Evolutionary conservation across 2,797 vertebrate genomes (phyloP).

Genomic region (Petrocephalus sullivani): DNA sequence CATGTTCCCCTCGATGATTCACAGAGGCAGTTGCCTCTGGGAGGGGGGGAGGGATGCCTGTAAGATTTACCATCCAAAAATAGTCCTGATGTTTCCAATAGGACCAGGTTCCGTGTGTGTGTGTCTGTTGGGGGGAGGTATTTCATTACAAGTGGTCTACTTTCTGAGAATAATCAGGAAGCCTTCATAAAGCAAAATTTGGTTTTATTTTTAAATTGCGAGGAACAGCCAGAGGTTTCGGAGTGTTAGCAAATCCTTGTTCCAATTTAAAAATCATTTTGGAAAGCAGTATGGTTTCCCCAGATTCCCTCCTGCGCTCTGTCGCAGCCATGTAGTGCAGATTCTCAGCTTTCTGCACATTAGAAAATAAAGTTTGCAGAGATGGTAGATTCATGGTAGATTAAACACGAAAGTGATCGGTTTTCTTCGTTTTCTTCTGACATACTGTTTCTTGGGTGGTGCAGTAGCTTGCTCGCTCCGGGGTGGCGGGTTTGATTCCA

Average conservation of each 20-base stretch:
- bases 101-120: background rate
- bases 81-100: slow-evolving; percentile 24
- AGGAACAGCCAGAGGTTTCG: background rate
- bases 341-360: background rate
- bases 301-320: background rate
- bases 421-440: background rate
- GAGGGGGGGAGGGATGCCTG: slow-evolving; percentile 14
- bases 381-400: background rate
- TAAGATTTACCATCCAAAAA: slow-evolving; percentile 25
- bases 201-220: background rate
- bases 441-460: background rate
- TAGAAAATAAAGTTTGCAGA: background rate
- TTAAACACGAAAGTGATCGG: background rate
- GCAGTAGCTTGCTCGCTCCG: background rate
- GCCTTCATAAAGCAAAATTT: background rate
- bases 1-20: slow-evolving; percentile 25
- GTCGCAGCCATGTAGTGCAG: background rate
- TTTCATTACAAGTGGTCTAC: background rate
- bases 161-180: background rate
- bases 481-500: background rate
- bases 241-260: background rate
- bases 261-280: background rate
- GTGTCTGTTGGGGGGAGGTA: background rate
- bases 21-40: slow-evolving; percentile 17
- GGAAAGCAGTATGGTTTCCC: background rate